These are phyloP conservation scores for Tricholaema leucomelas DNA, from an alignment of 2,113 vertebrate species.

Conservation along the genomic window DNA sequence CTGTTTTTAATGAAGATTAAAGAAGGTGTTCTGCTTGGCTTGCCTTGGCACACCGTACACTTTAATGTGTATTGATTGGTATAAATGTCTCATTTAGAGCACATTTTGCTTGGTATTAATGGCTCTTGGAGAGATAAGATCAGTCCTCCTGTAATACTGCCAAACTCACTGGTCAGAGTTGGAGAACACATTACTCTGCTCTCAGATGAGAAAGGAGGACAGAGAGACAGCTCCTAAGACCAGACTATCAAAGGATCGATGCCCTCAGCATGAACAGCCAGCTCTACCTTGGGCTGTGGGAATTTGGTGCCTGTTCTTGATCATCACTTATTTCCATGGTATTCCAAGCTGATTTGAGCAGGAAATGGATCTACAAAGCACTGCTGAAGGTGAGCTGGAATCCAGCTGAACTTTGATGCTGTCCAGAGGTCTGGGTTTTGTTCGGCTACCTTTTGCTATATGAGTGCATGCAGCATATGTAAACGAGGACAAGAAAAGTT, in stretches of 20 bases:
- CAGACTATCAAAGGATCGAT: background rate
- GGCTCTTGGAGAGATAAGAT: slow-evolving; percentile 37
- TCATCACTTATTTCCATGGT: background rate
- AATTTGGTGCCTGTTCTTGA: background rate
- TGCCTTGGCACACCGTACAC: slow-evolving; percentile 38
- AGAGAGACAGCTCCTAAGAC: background rate
- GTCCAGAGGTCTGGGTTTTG: background rate
- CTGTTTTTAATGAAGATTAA: slow-evolving; percentile 56
- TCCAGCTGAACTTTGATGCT: background rate
- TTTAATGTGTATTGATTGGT: slow-evolving; percentile 67
- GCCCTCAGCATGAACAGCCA: background rate
- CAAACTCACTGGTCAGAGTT: slow-evolving; percentile 30
- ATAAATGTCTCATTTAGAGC: slow-evolving; percentile 59
- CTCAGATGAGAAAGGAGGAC: slow-evolving; percentile 14
- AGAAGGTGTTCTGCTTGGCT: slow-evolving; percentile 56
- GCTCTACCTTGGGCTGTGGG: background rate
- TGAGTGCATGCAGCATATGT: fast-evolving
- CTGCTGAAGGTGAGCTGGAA: background rate
- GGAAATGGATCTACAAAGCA: background rate
- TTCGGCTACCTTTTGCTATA: background rate
- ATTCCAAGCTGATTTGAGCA: background rate
- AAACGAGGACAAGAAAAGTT: background rate
- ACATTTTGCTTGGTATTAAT: slow-evolving; percentile 55
- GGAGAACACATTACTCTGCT: slow-evolving; percentile 38
- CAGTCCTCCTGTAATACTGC: background rate